Evolutionary conservation across 1,140 invertebrate genomes (phyloP), one percentile per base, ranked within the genome.

Genomic region (Hypothenemus hampei): DNA sequence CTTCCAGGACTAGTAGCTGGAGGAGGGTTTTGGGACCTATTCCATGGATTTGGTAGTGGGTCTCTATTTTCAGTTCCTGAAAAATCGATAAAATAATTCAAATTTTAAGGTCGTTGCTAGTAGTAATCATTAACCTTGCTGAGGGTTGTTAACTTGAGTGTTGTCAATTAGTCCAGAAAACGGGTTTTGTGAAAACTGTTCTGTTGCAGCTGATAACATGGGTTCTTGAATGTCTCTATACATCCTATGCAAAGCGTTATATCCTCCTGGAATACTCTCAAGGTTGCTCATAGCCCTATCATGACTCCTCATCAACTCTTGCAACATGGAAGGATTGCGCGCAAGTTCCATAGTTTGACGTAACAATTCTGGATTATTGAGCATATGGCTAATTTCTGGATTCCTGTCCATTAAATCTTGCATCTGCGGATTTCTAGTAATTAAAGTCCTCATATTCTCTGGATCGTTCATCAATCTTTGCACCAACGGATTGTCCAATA

Each of bases 191-290:
- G 78, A 78, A 73, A 92, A 87, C 58, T 91, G 91, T 65, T 91
- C 89, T 59, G 88, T 86, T 29, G 94, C 92, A 40, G 95, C 96
- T 75, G 92, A 96, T 61, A 98, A 77, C 93, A 99, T 97, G 1
- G 97, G 97, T 72, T 99, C 97, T 73, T 93, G 93, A 58, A 99
- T 93, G 74, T 99, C 97, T 57, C 92, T 81, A 71, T 99, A 99
- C 85, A 99, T 97, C 48, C 97, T 81, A 68, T 97, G 93, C 41
- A 99, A 74, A 1, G 95, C 96, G 76, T 94, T 98, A 68, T 98
- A 97, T 15, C 97, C 97, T 70, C 87, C 89, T 20, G 89, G 89
- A 71, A 92, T 90, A 53, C 88, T 91, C 77, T 99, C 97, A 40
- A 99, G 75, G 77, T 99, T 99, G 55, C 93, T 95, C 67, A 99